These are phyloP conservation scores for Piprites chloris DNA, from an alignment of 2,113 vertebrate genomes.

Conservation along the genomic window DNA sequence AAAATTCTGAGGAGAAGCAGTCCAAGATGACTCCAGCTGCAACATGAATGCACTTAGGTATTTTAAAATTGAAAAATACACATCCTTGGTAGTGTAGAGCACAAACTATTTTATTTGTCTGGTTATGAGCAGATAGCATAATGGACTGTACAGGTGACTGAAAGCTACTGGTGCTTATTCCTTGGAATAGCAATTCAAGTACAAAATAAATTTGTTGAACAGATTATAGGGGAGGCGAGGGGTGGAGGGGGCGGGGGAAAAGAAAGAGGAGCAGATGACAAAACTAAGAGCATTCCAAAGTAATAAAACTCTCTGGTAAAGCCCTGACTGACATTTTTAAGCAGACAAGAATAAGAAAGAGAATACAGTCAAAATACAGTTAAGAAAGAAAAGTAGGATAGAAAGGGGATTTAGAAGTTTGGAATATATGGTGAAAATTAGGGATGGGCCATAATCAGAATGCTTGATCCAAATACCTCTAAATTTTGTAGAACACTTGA, in stretches of 20 bases:
- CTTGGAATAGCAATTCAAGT: background rate
- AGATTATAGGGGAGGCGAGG: fast-evolving
- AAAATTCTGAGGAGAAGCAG: background rate
- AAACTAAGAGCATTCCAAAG: background rate
- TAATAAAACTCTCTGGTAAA: background rate
- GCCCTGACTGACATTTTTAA: background rate
- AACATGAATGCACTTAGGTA: background rate
- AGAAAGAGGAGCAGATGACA: background rate
- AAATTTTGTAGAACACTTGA: background rate
- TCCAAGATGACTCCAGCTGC: background rate
- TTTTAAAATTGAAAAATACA: background rate
- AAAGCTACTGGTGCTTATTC: background rate
- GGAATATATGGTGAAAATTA: slow-evolving; percentile 26
- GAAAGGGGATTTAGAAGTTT: background rate
- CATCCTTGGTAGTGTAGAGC: background rate
- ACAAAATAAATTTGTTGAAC: background rate
- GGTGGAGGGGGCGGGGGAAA: background rate
- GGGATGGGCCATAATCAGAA: background rate
- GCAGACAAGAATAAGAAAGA: background rate
- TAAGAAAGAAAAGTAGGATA: background rate
- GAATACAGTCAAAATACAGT: background rate
- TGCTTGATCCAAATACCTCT: background rate
- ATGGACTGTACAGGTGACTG: background rate
- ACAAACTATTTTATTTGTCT: background rate
- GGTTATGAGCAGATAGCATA: background rate